These are phyloP conservation scores for Apteryx owenii DNA, from an alignment of 2,113 vertebrate species.

Conservation along the genomic window DNA sequence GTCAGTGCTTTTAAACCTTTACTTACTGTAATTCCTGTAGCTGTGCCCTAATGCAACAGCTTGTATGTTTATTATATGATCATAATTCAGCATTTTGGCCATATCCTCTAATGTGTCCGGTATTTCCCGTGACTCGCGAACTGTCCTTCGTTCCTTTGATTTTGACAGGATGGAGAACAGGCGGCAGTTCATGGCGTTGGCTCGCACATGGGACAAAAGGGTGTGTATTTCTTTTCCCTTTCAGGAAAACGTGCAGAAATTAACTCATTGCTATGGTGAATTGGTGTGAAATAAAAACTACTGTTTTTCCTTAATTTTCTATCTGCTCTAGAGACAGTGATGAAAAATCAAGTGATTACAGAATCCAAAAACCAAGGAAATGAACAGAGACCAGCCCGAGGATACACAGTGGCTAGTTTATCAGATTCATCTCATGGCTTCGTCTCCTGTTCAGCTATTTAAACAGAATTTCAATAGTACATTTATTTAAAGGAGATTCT, in stretches of 20 bases:
- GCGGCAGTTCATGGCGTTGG: neutral
- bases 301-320: neutral
- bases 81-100: conserved; percentile 36
- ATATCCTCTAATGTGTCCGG: neutral
- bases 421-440: conserved; percentile 19
- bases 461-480: conserved; percentile 29
- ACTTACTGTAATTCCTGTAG: neutral
- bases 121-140: neutral
- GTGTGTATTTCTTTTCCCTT: conserved; percentile 41
- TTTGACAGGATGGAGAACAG: conserved; percentile 55
- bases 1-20: conserved; percentile 23
- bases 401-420: neutral
- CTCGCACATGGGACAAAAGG: conserved; percentile 38
- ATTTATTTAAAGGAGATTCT: conserved; percentile 19
- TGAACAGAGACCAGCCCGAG: neutral
- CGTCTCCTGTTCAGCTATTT: neutral
- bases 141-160: conserved; percentile 13
- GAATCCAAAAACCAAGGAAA: neutral
- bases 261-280: conserved; percentile 50
- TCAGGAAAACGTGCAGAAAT: conserved; percentile 49
- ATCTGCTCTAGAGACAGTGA: neutral
- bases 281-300: conserved; percentile 40
- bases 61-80: conserved; percentile 5
- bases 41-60: neutral
- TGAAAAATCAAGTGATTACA: neutral